Base-by-base conservation (phyloP, 1,140 invertebrate species). In the Bombyx mandarina region DNA sequence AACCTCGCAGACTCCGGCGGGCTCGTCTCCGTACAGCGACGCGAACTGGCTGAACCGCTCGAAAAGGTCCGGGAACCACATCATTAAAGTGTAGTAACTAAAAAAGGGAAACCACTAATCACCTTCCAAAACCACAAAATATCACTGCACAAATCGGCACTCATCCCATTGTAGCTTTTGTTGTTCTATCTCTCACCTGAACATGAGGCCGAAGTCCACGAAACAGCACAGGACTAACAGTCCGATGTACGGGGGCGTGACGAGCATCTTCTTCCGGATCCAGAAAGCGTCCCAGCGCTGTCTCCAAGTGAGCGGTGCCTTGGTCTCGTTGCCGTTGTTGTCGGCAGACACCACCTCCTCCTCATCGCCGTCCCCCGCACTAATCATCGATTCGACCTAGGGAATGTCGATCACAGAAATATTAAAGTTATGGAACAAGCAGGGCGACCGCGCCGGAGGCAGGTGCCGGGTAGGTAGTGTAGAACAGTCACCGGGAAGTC, bases 31-130 rank as follows among this genome's bases (percentile, higher is more conserved):
- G 76, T 89, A 80, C 42, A 86, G 65, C 3, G 75, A 70, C 46
- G 90, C 85, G 74, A 88, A 92, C 62, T 88, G 79, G 50, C 90
- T 89, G 71, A 92, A 91, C 46, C 91, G 71, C 71, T 91, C 90
- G 70, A 92, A 92, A 43, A 93, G 77, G 66, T 92, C 91, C 45
- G 91, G 91, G 75, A 92, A 91, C 92, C 92, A 93, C 75, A 93
- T 89, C 82, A 92, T 91, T 18, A 93, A 73, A 0, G 91, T 91
- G 72, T 92, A 92, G 72, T 92, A 92, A 64, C 91, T 92, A 75
- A 6, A 69, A 81, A 12, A 43, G 69, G 54, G 51, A 67, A 12
- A 56, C 3, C 55, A 43, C 9, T 26, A 35, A 35, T 35, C 26
- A 35, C 26, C 26, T 35, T 35, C 26, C 4, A 35, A 35, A 5